Conservation (phyloP, 2,113 vertebrate genomes). For the Tenebrosternarchus preto region DNA sequence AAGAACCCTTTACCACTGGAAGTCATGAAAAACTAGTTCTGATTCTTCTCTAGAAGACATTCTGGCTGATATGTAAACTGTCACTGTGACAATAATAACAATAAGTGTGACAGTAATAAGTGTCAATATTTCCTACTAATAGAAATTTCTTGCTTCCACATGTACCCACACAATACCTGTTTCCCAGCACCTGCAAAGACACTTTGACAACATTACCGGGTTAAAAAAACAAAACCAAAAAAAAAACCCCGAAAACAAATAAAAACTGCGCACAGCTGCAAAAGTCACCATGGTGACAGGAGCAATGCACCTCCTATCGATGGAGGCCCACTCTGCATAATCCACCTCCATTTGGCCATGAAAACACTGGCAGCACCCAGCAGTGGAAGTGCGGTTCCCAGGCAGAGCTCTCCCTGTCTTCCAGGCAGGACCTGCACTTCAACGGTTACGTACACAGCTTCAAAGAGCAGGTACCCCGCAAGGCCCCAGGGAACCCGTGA, state of each 20-base stretch:
- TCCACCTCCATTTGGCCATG: slow-evolving; percentile 46
- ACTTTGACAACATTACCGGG: slow-evolving; percentile 13
- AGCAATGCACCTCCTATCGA: slow-evolving; percentile 7
- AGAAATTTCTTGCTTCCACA: slow-evolving; percentile 12
- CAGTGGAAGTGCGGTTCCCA: slow-evolving; percentile 56
- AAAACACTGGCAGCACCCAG: slow-evolving; percentile 57
- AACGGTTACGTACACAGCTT: slow-evolving; percentile 61
- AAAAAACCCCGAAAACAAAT: too few relatives aligned
- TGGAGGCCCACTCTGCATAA: slow-evolving; percentile 45
- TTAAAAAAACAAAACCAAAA: neutral
- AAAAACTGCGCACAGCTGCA: slow-evolving; percentile 8
- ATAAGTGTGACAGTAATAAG: too few relatives aligned
- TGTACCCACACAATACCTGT: too few relatives aligned
- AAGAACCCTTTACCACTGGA: too few relatives aligned
- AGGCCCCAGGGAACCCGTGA: slow-evolving; percentile 67
- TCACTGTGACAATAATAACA: too few relatives aligned
- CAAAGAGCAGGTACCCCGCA: slow-evolving; percentile 75
- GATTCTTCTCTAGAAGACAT: too few relatives aligned
- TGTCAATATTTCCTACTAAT: neutral
- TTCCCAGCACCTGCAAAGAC: slow-evolving; percentile 34
- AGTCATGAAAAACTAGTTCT: too few relatives aligned
- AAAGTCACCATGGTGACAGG: slow-evolving; percentile 30
- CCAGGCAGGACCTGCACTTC: slow-evolving; percentile 61
- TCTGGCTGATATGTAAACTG: neutral
- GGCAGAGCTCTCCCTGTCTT: slow-evolving; percentile 64